phyloP scores from a whole-genome alignment of 2,113 vertebrate genomes.

The Jacana jacana region DNA sequence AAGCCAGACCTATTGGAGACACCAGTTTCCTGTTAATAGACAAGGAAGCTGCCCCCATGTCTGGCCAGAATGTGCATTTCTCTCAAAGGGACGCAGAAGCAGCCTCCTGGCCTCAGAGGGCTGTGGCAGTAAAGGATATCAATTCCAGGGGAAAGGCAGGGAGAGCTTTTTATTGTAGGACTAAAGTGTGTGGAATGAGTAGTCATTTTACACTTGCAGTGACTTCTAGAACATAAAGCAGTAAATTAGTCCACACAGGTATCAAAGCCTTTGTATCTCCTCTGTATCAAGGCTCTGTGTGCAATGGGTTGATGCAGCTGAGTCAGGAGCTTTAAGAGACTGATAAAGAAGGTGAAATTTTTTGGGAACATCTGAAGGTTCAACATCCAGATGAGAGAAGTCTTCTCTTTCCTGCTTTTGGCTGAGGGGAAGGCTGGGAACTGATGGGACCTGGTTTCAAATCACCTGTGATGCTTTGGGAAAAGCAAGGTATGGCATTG shows the following conservation, averaged over 20 bases:
- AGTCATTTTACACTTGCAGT: neutral
- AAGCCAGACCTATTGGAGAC: neutral
- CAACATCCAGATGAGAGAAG: neutral
- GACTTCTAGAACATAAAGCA: neutral
- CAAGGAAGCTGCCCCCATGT: neutral
- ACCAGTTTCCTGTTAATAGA: neutral
- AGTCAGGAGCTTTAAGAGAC: neutral
- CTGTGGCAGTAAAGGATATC: neutral
- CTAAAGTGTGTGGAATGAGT: neutral
- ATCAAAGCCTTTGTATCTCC: neutral
- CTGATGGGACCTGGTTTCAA: neutral
- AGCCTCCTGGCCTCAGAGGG: rapidly evolving
- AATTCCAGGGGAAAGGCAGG: neutral
- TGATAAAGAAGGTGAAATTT: neutral
- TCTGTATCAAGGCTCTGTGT: neutral
- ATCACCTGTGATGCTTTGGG: neutral
- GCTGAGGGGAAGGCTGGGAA: neutral
- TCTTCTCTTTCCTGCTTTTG: neutral
- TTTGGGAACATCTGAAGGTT: neutral
- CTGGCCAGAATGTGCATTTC: neutral
- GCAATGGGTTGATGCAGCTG: neutral
- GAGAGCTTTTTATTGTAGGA: neutral
- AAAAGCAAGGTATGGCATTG: neutral
- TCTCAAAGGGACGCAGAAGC: neutral
- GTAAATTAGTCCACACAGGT: neutral